phyloP scores from a whole-genome alignment of 2,113 vertebrate genomes.

The Craseonycteris thonglongyai region DNA sequence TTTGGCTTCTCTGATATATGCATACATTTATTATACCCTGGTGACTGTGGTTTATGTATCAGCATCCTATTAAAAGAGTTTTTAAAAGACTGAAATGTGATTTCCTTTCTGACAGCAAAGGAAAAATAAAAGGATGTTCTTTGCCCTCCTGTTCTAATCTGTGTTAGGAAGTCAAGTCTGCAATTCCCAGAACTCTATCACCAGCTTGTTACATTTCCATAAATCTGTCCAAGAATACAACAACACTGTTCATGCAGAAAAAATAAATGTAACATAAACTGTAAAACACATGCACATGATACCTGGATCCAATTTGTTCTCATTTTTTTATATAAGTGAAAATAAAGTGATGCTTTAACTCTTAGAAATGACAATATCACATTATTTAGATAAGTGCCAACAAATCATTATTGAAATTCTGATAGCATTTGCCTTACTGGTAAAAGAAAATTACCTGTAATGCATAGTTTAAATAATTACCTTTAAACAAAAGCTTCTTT shows the following conservation, averaged over 20 bases:
- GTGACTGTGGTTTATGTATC: constrained; percentile 37
- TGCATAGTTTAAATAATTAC: constrained; percentile 86
- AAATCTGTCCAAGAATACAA: constrained; percentile 66
- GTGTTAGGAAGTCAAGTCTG: constrained; percentile 48
- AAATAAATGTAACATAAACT: constrained; percentile 45
- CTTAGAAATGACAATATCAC: constrained; percentile 77
- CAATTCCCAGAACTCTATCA: constrained; percentile 63
- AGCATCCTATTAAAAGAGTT: constrained; percentile 65
- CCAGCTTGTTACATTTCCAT: constrained; percentile 66
- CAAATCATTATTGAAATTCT: constrained; percentile 81
- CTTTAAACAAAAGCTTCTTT: constrained; percentile 86
- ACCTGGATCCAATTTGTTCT: constrained; percentile 71
- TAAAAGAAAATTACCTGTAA: constrained; percentile 86
- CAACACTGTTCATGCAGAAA: constrained; percentile 36
- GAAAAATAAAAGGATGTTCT: constrained; percentile 67
- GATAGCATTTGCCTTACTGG: constrained; percentile 80
- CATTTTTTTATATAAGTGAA: constrained; percentile 72
- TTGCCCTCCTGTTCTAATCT: constrained; percentile 63
- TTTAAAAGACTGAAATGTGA: constrained; percentile 60
- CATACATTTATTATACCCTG: not conserved
- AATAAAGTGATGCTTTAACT: constrained; percentile 75
- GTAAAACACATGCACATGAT: constrained; percentile 48
- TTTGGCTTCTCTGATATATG: not conserved
- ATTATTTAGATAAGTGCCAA: constrained; percentile 74
- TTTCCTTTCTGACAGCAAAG: constrained; percentile 55